Conservation (phyloP, 1,140 invertebrate species). For the Caenorhabditis inopinata region DNA sequence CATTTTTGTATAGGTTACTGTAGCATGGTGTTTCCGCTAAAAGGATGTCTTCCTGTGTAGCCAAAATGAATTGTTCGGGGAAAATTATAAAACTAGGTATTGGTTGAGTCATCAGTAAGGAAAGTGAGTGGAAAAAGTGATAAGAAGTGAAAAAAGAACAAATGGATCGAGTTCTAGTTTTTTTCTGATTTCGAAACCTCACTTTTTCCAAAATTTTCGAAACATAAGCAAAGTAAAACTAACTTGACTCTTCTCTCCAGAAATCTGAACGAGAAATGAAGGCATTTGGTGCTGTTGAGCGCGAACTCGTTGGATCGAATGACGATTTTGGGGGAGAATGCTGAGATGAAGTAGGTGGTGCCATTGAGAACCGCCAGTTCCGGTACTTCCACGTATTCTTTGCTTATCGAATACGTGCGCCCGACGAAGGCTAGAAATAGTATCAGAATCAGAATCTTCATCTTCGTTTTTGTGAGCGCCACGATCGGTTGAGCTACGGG, state of each 20-base stretch:
- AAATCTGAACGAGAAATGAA: constrained; percentile 30
- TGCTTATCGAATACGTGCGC: not conserved
- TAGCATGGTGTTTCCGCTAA: too few species aligned
- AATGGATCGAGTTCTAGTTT: too few species aligned
- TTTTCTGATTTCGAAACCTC: too few species aligned
- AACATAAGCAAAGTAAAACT: not conserved
- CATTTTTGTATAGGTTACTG: too few species aligned
- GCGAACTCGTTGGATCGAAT: not conserved
- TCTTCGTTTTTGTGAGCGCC: too few species aligned
- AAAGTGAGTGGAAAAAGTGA: too few species aligned
- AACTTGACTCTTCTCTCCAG: constrained; percentile 34
- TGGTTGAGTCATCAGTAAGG: too few species aligned
- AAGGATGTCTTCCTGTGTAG: too few species aligned
- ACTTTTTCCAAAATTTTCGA: not conserved
- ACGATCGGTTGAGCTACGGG: too few species aligned
- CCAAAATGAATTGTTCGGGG: too few species aligned
- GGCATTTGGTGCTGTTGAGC: not conserved
- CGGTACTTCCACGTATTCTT: not conserved
- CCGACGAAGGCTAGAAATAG: not conserved
- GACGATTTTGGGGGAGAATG: not conserved
- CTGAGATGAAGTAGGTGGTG: not conserved
- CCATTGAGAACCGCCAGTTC: not conserved
- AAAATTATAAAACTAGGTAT: too few species aligned
- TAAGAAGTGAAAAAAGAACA: too few species aligned
- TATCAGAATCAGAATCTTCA: not conserved